phyloP scores from a whole-genome alignment of 2,797 vertebrate genomes.

The Silurus lanzhouensis region DNA sequence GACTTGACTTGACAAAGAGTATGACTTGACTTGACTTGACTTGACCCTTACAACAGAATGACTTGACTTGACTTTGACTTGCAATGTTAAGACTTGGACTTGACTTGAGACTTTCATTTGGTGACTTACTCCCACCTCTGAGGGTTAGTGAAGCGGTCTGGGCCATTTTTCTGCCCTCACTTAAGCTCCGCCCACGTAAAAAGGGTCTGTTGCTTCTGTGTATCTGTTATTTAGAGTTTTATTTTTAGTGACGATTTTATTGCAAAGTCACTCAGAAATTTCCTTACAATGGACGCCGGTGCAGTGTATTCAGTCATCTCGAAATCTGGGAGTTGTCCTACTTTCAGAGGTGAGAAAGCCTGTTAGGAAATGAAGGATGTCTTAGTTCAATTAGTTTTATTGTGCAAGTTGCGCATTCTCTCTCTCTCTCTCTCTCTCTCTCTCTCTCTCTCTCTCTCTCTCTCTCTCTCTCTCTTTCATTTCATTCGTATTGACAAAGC shows the following conservation, averaged over 20 bases:
- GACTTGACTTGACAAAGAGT: too few species aligned
- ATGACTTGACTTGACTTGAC: too few species aligned
- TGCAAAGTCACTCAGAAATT: background rate
- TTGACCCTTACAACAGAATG: too few species aligned
- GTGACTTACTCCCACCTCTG: too few species aligned
- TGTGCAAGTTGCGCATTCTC: background rate
- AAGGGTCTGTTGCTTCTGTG: background rate
- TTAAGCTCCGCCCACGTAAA: too few species aligned
- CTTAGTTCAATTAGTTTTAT: background rate
- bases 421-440: background rate
- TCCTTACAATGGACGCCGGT: background rate
- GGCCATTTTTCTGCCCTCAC: too few species aligned
- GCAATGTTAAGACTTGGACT: too few species aligned
- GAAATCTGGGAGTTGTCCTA: constrained; percentile 21
- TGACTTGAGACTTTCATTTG: too few species aligned
- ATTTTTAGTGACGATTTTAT: background rate
- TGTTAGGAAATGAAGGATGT: constrained; percentile 1
- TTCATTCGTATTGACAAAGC: constrained; percentile 23
- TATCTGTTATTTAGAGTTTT: background rate
- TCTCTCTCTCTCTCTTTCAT: background rate
- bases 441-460: constrained; percentile 14
- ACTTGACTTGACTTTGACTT: too few species aligned
- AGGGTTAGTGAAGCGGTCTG: too few species aligned
- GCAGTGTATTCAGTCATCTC: background rate
- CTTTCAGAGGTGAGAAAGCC: constrained; percentile 15